phyloP scores from a whole-genome alignment of 2,113 vertebrate species.

The Dicaeum eximium region DNA sequence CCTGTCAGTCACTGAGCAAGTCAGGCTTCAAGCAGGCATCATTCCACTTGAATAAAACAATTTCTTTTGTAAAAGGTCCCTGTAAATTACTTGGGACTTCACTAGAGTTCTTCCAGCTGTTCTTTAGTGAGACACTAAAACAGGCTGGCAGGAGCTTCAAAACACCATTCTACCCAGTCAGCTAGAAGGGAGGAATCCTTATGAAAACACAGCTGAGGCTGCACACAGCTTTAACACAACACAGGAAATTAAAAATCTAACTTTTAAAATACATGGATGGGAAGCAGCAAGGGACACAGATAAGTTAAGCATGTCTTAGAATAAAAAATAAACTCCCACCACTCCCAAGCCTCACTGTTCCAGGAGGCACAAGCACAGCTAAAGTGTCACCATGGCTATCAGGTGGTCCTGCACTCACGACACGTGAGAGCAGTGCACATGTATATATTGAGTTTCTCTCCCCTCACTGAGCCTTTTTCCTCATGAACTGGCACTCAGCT shows the following conservation, averaged over 20 bases:
- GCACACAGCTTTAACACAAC: constrained; percentile 30
- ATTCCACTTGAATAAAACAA: background rate
- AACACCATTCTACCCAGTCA: background rate
- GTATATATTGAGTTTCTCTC: background rate
- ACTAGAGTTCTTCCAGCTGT: constrained; percentile 45
- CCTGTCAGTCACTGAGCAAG: background rate
- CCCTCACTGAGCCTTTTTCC: background rate
- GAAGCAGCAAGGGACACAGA: background rate
- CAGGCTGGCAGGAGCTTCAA: constrained; percentile 18
- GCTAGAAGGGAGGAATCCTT: constrained; percentile 52
- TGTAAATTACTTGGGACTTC: constrained; percentile 23
- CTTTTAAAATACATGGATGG: background rate
- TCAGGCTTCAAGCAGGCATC: background rate
- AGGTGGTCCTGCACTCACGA: background rate
- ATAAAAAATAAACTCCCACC: background rate
- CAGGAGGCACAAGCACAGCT: background rate
- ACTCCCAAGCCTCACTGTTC: background rate
- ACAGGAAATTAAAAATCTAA: constrained; percentile 62
- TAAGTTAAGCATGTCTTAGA: background rate
- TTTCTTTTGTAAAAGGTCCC: background rate
- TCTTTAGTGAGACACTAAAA: background rate
- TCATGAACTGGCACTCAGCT: background rate
- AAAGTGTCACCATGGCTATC: constrained; percentile 35
- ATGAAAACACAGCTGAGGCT: constrained; percentile 51
- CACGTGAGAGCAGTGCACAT: constrained; percentile 17